Percentiles rank a stretch among this genome's conserved stretches.
phyloP scores from a whole-genome alignment of 2,888 invertebrate genomes.

The Exephanes ischioxanthus region DNA sequence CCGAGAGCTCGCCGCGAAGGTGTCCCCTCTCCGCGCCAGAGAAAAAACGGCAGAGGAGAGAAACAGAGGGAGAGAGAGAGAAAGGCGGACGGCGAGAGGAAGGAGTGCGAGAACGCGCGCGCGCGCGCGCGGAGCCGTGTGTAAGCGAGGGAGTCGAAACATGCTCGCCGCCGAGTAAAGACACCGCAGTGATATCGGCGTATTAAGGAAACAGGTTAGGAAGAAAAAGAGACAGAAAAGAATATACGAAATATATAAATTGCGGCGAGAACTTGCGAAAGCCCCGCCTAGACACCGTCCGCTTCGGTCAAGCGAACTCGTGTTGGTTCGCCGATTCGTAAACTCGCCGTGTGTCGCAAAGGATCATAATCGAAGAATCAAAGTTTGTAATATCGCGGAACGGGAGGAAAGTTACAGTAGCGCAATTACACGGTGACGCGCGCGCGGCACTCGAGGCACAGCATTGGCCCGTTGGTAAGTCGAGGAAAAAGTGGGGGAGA shows the following conservation, averaged over 20 bases:
- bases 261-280: background rate
- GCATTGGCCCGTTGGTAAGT: background rate
- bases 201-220: slow-evolving; percentile 4
- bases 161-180: slow-evolving; percentile 7
- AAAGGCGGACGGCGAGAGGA: background rate
- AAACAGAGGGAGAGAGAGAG: background rate
- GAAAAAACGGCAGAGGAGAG: background rate
- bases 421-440: too few relatives aligned
- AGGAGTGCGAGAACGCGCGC: slow-evolving; percentile 3
- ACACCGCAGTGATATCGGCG: background rate
- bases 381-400: background rate
- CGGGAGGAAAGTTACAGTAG: background rate
- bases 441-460: background rate
- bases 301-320: slow-evolving; percentile 18
- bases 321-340: slow-evolving; percentile 12
- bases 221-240: background rate
- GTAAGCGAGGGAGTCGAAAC: slow-evolving; percentile 2
- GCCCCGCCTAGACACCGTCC: background rate
- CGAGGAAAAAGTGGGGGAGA: background rate
- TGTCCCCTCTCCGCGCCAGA: background rate
- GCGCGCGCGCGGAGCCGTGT: background rate
- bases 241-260: background rate
- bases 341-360: slow-evolving; percentile 19
- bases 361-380: slow-evolving; percentile 12
- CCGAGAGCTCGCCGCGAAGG: slow-evolving; percentile 11